phyloP scores from a whole-genome alignment of 1,140 invertebrate species.

The Dreissena polymorpha region DNA sequence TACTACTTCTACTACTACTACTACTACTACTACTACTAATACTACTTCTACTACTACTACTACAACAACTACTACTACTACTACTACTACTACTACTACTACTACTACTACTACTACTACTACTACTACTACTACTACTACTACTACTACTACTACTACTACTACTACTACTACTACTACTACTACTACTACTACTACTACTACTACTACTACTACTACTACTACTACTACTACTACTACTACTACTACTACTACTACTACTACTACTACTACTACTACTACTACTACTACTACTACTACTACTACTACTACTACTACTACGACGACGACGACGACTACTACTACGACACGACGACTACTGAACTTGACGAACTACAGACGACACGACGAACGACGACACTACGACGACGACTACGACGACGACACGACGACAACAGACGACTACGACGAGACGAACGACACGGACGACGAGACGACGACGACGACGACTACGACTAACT shows the following conservation, averaged over 20 bases:
- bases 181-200: constrained; percentile 50
- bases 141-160: constrained; percentile 24
- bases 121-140: constrained; percentile 29
- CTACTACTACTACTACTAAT: too few relatives aligned
- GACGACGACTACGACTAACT: too few relatives aligned
- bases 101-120: constrained; percentile 36
- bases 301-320: too few relatives aligned
- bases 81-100: constrained; percentile 33
- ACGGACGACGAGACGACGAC: too few relatives aligned
- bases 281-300: constrained; percentile 49
- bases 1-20: constrained; percentile 39
- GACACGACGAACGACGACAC: too few relatives aligned
- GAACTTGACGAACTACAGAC: too few relatives aligned
- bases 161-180: constrained; percentile 34
- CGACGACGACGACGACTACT: too few relatives aligned
- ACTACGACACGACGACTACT: too few relatives aligned
- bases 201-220: constrained; percentile 47
- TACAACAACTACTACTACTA: constrained; percentile 43
- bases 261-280: constrained; percentile 43
- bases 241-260: constrained; percentile 37
- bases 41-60: too few relatives aligned
- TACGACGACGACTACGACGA: too few relatives aligned
- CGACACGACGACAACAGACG: too few relatives aligned
- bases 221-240: constrained; percentile 54
- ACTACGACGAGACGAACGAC: too few relatives aligned